Evolutionary conservation across 2,888 invertebrate species (phyloP), one percentile per base, ranked within the genome.

Genomic region (Torymus aiolomorphi): DNA sequence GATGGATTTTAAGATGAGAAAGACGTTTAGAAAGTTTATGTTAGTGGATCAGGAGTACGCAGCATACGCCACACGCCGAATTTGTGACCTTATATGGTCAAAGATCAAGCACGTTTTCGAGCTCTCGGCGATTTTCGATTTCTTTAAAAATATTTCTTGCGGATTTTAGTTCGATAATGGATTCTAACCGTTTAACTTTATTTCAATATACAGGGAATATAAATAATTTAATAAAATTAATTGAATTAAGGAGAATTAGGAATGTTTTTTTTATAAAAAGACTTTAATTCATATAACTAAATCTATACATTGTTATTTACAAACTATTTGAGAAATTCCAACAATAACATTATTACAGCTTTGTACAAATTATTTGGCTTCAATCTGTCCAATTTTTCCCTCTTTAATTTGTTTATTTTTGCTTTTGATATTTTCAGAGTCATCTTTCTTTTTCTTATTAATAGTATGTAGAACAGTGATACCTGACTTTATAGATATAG

Each of bases 11-110:
- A 10, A 42, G 42, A 42, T 8, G 1, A 42, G 8, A 42, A 42
- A 8, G 42, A 1, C 42, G 8, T 42, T 42, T 42, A 10, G 42
- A 42, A 42, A 42, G 42, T 42, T 42, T 8, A 8, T 42, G 8
- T 1, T 8, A 42, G 42, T 42, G 5, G 8, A 42, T 42, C 8
- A 8, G 8, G 8, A 42, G 8, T 42, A 1, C 8, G 42, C 8
- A 42, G 42, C 8, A 54, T 52, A 75, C 54, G n/a, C 24, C 31
- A 12, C 51, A 18, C 5, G 10, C 69, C 54, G 63, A 61, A 78
- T 77, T 80, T 76, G 49, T 78, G 62, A 71, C 83, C 83, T 82
- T 83, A 83, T 83, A 74, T 83, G 82, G 83, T 82, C 77, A 83
- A 81, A 70, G 18, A 70, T 73, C 57, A 14, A 18, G 66, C 13